Evolutionary conservation across 2,113 vertebrate species (phyloP).

Genomic region (Alectura lathami): DNA sequence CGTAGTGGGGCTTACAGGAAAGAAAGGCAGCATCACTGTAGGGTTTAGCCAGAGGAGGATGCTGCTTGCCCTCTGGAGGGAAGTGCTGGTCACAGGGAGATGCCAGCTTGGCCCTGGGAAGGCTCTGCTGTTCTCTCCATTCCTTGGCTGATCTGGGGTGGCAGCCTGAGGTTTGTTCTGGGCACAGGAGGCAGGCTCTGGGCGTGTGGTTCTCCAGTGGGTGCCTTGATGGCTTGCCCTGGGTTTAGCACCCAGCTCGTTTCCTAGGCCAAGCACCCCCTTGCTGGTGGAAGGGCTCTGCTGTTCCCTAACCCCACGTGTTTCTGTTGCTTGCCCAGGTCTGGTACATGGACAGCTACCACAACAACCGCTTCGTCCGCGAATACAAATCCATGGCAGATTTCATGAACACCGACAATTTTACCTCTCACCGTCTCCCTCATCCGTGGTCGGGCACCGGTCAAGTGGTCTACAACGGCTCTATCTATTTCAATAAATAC

Average conservation of each 20-base stretch:
- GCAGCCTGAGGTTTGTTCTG: not conserved
- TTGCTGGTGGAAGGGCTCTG: not conserved
- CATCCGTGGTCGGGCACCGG: constrained; percentile 98
- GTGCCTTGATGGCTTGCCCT: not conserved
- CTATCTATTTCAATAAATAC: constrained; percentile 99
- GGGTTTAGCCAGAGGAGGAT: not conserved
- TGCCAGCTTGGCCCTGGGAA: not conserved
- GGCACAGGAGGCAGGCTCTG: not conserved
- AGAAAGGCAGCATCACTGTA: not conserved
- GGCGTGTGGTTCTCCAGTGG: fast-evolving
- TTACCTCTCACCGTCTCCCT: constrained; percentile 96
- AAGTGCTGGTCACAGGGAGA: not conserved
- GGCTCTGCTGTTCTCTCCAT: not conserved
- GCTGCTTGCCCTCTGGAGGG: not conserved
- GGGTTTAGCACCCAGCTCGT: not conserved
- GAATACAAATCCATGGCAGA: constrained; percentile 95
- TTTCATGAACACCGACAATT: constrained; percentile 96
- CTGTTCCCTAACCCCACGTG: not conserved
- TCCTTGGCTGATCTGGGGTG: not conserved
- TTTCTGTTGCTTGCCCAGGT: constrained; percentile 76
- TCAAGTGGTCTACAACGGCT: constrained; percentile 98
- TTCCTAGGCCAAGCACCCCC: not conserved
- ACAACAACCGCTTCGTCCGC: constrained; percentile 97
- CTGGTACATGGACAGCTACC: constrained; percentile 99
- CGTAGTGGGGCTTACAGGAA: not conserved